A percentile compares a stretch with the other conserved stretches of the same genome.
Conservation (phyloP, 2,797 vertebrate species). For the Gymnoscopelus braueri region DNA sequence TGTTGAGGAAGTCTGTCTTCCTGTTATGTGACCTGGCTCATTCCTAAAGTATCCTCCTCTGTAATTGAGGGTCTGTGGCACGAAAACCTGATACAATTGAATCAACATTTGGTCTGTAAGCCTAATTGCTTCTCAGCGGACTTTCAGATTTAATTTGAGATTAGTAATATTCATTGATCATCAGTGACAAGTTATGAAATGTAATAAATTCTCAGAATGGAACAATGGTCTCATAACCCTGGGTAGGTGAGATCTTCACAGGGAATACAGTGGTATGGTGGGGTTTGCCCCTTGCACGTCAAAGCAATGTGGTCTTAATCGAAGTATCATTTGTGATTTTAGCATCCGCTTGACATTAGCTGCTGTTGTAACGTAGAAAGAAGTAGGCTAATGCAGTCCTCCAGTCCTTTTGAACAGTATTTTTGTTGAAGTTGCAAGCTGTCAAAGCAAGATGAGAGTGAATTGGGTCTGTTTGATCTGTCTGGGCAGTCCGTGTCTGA, state of each 20-base stretch:
- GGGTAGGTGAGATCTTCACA: background rate
- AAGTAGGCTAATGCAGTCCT: too few species aligned
- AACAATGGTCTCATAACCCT: background rate
- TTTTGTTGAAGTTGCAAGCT: slow-evolving; percentile 26
- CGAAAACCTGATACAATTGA: background rate
- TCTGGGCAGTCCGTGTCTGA: background rate
- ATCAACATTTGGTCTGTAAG: background rate
- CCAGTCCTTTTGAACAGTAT: too few species aligned
- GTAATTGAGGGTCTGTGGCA: slow-evolving; percentile 6
- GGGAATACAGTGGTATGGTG: too few species aligned
- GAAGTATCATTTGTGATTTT: background rate
- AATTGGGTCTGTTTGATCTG: slow-evolving; percentile 6
- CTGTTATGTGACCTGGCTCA: slow-evolving; percentile 3
- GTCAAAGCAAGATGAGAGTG: slow-evolving; percentile 32
- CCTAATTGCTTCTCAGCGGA: too few species aligned
- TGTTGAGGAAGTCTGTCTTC: slow-evolving; percentile 2
- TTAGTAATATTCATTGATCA: background rate
- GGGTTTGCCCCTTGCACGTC: background rate
- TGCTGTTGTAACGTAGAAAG: too few species aligned
- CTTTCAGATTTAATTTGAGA: background rate
- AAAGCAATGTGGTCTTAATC: background rate
- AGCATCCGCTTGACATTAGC: too few species aligned
- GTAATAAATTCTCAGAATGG: background rate
- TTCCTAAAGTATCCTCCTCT: slow-evolving; percentile 8
- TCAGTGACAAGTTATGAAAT: background rate